Conservation (phyloP, 2,888 invertebrate genomes). For the Eulithis prunata region DNA sequence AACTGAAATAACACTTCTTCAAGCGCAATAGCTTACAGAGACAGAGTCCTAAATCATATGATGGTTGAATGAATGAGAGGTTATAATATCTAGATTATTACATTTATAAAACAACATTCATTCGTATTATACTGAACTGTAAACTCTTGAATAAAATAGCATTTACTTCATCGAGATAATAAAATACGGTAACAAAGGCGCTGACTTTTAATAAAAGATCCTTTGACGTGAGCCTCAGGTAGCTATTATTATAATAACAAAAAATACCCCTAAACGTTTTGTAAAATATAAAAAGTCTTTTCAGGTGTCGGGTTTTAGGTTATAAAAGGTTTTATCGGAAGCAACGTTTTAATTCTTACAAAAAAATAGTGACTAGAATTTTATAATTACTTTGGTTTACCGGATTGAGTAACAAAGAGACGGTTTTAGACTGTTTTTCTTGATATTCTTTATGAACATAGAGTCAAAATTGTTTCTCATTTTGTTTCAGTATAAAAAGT, state of each 20-base stretch:
- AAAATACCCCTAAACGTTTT: constrained; percentile 44
- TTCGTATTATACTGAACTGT: constrained; percentile 21
- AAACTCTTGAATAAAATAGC: constrained; percentile 32
- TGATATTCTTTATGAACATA: too few relatives aligned
- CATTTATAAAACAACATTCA: not conserved
- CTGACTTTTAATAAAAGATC: constrained; percentile 49
- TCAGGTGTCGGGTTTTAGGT: constrained; percentile 12
- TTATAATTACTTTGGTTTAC: not conserved
- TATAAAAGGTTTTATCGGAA: constrained; percentile 9
- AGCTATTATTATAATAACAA: constrained; percentile 53
- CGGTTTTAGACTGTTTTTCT: too few relatives aligned
- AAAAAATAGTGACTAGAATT: not conserved
- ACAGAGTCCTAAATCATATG: too few relatives aligned
- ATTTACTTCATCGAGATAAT: constrained; percentile 46
- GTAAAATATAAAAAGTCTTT: constrained; percentile 32
- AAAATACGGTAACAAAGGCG: constrained; percentile 58
- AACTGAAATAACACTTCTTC: too few relatives aligned
- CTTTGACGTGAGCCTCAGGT: constrained; percentile 26
- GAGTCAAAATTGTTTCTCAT: too few relatives aligned
- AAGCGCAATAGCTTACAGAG: too few relatives aligned
- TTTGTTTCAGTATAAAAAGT: too few relatives aligned
- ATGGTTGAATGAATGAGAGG: too few relatives aligned
- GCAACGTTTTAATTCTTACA: not conserved
- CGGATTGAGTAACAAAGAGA: too few relatives aligned
- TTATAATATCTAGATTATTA: not conserved